phyloP scores from a whole-genome alignment of 1,140 invertebrate genomes.

The Anastrepha ludens region DNA sequence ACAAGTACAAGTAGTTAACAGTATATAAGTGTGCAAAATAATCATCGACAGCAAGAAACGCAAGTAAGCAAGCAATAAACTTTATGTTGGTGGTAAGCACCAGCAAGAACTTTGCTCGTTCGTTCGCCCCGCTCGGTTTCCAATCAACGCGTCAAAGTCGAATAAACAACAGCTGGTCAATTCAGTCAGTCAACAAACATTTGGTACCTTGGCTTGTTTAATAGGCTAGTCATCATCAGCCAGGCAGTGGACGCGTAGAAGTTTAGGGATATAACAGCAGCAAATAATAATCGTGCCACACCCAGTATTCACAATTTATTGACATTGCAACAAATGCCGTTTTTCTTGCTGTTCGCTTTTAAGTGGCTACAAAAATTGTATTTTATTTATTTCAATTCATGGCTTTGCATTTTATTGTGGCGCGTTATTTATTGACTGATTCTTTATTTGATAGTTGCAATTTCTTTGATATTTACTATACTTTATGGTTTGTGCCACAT shows the following conservation, averaged over 20 bases:
- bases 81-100: not conserved
- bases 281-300: not conserved
- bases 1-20: not conserved
- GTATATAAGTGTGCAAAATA: not conserved
- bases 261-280: not conserved
- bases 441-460: not conserved
- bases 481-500: no score
- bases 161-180: conserved; percentile 19
- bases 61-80: not conserved
- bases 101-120: not conserved
- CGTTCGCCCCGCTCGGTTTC: not conserved
- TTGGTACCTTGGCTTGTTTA: not conserved
- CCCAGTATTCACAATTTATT: conserved; percentile 30
- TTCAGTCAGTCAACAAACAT: not conserved
- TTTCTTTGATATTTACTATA: not conserved
- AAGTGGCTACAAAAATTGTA: conserved; percentile 12
- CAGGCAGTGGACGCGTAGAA: not conserved
- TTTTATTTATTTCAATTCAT: not conserved
- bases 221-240: not conserved
- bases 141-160: conserved; percentile 4
- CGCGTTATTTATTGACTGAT: not conserved
- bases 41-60: not conserved
- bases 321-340: conserved; percentile 11
- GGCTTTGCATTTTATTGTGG: conserved; percentile 2
- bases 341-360: not conserved